Base-by-base conservation (phyloP, 2,888 invertebrate genomes). In the Drosophila falleni region DNA sequence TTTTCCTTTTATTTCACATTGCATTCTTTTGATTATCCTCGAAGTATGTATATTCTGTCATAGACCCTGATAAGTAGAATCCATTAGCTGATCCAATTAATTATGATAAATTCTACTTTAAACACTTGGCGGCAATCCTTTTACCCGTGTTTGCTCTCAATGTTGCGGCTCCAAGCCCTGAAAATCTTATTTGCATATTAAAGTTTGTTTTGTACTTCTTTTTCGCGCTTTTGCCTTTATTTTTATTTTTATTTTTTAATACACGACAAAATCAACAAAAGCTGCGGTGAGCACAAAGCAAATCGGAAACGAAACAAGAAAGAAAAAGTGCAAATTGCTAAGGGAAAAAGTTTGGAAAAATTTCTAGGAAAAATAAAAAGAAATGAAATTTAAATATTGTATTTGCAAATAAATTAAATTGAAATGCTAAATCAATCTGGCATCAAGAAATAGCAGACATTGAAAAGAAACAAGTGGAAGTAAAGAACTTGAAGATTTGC, bases 71-170 rank as follows among this genome's bases (percentile, higher is more conserved):
- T 63, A 63, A 51, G 50, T 35, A 58, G 10, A 50, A 64, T 65
- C 65, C 50, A 55, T 68, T 64, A 39, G 54, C 47, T 35, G 56
- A 65, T 59, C 55, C 68, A 68, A 68, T 71, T 71, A 71, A 68
- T 68, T 71, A 71, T 66, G 39, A 56, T 59, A 63, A 68, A 68
- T 54, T 47, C 54, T 29, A 63, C 47, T 68, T 64, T 55, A 69
- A 70, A 70, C 69, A 72, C 69, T 70, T 64, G 60, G 31, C 54
- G 44, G 61, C 69, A 72, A 72, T 72, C 72, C 72, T 72, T 72
- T 72, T 72, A 69, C 65, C 69, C 49, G 56, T 72, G 56, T 72
- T 72, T 72, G 60, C 66, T 46, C 49, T 58, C 47, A 41, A 31
- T 11, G 50, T 41, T 44, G 29, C 33, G 44, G 31, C 42, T 33